These are phyloP conservation scores for Ctenochaetus hawaiiensis DNA, from an alignment of 2,797 vertebrate genomes.

Conservation along the genomic window DNA sequence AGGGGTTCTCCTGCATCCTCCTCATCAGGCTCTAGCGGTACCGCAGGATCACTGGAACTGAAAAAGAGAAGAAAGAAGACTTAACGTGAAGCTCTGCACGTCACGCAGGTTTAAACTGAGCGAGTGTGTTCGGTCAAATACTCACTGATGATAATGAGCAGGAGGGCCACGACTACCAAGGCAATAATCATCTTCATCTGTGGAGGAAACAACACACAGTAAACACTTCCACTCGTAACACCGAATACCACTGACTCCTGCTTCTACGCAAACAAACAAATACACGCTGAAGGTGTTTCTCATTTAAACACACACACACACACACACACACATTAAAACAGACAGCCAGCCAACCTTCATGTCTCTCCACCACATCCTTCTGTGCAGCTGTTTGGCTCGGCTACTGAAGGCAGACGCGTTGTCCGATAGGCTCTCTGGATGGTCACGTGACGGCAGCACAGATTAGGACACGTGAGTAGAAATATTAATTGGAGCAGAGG, in stretches of 20 bases:
- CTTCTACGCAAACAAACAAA: neutral
- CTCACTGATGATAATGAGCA: constrained; percentile 97
- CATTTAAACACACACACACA: constrained; percentile 1
- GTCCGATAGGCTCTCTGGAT: constrained; percentile 95
- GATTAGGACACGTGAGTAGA: constrained; percentile 26
- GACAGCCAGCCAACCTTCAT: constrained; percentile 87
- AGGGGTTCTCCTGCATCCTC: constrained; percentile 50
- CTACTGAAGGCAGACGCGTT: constrained; percentile 98
- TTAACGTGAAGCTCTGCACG: neutral
- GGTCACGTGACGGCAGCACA: constrained; percentile 13
- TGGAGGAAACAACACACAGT: constrained; percentile 43
- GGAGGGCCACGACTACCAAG: constrained; percentile 88
- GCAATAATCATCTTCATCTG: constrained; percentile 96
- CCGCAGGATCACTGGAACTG: constrained; percentile 94
- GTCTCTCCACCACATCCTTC: constrained; percentile 99
- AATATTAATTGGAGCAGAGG: neutral
- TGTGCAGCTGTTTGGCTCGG: constrained; percentile 96
- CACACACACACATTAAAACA: constrained; percentile 6
- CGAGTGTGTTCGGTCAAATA: constrained; percentile 55
- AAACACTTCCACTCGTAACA: constrained; percentile 6
- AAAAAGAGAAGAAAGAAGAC: constrained; percentile 18
- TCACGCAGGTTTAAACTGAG: neutral
- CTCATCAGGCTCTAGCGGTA: constrained; percentile 82
- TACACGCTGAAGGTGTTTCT: neutral
- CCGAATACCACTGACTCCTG: neutral